Conservation (phyloP, 2,888 invertebrate species). For the Ichneumon xanthorius region DNA sequence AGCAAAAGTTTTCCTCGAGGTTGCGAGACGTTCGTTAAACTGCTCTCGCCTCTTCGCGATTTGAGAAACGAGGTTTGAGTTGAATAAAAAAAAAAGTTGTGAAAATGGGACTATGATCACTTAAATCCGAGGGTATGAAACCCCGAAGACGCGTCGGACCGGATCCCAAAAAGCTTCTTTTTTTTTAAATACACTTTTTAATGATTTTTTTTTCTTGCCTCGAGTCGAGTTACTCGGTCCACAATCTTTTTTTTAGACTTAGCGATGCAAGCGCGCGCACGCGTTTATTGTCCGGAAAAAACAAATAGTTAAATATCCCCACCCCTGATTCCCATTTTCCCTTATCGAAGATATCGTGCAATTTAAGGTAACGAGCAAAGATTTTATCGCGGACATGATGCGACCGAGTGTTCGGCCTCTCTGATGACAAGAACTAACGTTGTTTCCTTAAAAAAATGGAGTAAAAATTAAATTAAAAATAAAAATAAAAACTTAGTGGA, state of each 20-base stretch:
- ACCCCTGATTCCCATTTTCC: conserved; percentile 14
- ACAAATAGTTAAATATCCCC: conserved; percentile 29
- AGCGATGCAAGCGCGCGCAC: conserved; percentile 1
- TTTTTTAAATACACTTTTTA: conserved; percentile 4
- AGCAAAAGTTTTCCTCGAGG: conserved; percentile 15
- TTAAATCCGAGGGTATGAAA: conserved; percentile 62
- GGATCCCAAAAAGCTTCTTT: conserved; percentile 2
- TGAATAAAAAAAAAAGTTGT: background rate
- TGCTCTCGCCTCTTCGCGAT: conserved; percentile 20
- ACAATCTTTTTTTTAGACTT: conserved; percentile 22
- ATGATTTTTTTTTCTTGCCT: conserved; percentile 20
- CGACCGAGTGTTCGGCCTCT: conserved; percentile 33
- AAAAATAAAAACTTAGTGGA: background rate
- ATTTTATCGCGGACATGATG: conserved; percentile 71
- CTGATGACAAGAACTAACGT: conserved; percentile 6
- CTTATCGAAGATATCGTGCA: conserved; percentile 79
- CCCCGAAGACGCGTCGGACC: conserved; percentile 39
- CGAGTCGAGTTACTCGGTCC: conserved; percentile 18
- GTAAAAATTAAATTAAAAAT: background rate
- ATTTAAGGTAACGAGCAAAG: conserved; percentile 74
- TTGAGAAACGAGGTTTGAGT: conserved; percentile 5
- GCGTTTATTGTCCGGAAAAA: conserved; percentile 34
- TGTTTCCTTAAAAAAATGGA: conserved; percentile 9
- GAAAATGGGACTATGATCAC: conserved; percentile 1
- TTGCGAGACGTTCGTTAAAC: conserved; percentile 28